Conservation (phyloP, 1,140 invertebrate genomes). For the Brachionus rubens region DNA sequence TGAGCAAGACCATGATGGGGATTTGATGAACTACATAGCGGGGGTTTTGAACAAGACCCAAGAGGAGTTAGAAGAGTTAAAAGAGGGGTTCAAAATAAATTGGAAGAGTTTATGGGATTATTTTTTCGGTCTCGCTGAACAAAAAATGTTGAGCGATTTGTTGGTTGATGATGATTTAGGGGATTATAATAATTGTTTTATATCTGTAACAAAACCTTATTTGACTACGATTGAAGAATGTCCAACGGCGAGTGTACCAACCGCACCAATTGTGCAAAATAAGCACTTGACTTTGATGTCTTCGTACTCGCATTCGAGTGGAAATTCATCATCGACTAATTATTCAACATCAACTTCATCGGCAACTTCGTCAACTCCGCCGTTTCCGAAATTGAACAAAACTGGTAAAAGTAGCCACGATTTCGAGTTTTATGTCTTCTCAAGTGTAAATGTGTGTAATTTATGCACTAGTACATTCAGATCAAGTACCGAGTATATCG, state of each 20-base stretch:
- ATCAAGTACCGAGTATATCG: slow-evolving; percentile 14
- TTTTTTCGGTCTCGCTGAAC: slow-evolving; percentile 31
- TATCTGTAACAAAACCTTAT: slow-evolving; percentile 11
- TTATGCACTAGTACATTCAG: background rate
- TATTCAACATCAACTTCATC: slow-evolving; percentile 19
- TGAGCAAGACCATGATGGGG: background rate
- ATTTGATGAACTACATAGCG: background rate
- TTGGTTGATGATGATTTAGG: background rate
- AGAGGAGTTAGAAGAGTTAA: background rate
- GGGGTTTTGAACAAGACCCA: background rate
- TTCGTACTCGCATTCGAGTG: slow-evolving; percentile 1
- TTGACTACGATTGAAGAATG: background rate
- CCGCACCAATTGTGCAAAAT: background rate
- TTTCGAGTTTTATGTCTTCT: slow-evolving; percentile 15
- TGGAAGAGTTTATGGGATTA: slow-evolving; percentile 45
- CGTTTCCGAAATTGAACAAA: slow-evolving; percentile 23
- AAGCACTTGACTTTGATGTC: slow-evolving; percentile 40
- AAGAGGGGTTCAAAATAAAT: slow-evolving; percentile 1
- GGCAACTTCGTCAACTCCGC: slow-evolving; percentile 11
- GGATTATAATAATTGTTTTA: slow-evolving; percentile 20
- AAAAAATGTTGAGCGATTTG: slow-evolving; percentile 20
- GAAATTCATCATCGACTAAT: background rate
- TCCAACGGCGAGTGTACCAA: background rate
- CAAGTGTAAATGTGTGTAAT: background rate
- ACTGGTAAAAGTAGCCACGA: background rate